phyloP scores from a whole-genome alignment of 2,113 vertebrate genomes.

The Platycercus adscitus region DNA sequence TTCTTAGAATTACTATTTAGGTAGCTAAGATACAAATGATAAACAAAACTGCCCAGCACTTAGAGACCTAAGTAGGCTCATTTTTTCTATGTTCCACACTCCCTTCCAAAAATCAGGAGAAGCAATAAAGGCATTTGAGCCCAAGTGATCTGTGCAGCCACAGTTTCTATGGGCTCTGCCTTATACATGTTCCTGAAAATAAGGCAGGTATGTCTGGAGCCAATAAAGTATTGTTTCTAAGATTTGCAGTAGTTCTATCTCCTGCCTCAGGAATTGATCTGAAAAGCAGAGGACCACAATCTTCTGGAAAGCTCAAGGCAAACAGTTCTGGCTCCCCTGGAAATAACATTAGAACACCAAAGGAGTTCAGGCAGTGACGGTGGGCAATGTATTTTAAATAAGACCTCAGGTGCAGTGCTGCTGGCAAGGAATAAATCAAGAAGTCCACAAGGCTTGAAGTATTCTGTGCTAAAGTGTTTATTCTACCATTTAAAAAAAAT shows the following conservation, averaged over 20 bases:
- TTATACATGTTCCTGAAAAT: background rate
- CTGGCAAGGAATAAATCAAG: slow-evolving; percentile 7
- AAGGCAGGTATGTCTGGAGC: background rate
- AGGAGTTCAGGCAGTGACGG: background rate
- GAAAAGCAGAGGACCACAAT: background rate
- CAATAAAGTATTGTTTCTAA: background rate
- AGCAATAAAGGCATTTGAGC: background rate
- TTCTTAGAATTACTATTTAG: background rate
- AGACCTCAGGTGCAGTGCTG: background rate
- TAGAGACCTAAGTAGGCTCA: background rate
- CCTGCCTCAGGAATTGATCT: background rate
- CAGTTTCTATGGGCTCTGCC: background rate
- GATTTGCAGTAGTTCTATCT: background rate
- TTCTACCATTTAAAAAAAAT: background rate
- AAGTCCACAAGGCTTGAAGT: background rate
- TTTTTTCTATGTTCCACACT: background rate
- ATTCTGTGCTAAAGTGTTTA: background rate
- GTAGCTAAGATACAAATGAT: background rate
- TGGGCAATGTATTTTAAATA: background rate
- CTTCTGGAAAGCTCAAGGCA: background rate
- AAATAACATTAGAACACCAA: slow-evolving; percentile 14
- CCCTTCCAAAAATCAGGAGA: background rate
- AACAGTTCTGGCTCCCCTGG: background rate
- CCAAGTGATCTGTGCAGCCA: background rate
- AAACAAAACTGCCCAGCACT: background rate